Conservation (phyloP, 2,797 vertebrate species). For the Chaenodraco wilsoni region DNA sequence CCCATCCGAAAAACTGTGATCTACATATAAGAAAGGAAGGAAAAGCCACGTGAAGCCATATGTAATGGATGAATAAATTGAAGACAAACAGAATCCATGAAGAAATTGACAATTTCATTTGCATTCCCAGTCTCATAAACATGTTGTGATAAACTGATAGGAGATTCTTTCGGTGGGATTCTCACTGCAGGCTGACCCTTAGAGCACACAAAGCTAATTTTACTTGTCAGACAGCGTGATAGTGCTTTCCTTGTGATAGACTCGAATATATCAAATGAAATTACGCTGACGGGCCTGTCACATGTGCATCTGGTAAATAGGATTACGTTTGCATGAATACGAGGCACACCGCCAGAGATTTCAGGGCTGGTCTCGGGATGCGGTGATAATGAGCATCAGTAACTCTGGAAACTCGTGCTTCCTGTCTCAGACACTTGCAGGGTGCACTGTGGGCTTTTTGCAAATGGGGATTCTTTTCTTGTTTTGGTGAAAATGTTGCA, state of each 20-base stretch:
- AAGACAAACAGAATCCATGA: conserved; percentile 8
- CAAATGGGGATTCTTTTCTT: conserved; percentile 26
- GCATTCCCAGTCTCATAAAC: conserved; percentile 9
- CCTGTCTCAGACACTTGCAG: conserved; percentile 12
- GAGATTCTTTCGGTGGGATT: conserved; percentile 21
- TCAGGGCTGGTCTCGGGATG: conserved; percentile 45
- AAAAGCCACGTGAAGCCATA: neutral
- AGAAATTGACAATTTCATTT: neutral
- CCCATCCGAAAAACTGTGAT: conserved; percentile 99
- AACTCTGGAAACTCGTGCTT: conserved; percentile 39
- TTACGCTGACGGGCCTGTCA: conserved; percentile 67
- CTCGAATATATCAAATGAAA: conserved; percentile 65
- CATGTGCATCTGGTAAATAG: conserved; percentile 71
- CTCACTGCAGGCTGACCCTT: conserved; percentile 36
- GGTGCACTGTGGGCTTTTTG: neutral
- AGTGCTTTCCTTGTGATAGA: conserved; percentile 62
- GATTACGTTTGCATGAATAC: conserved; percentile 70
- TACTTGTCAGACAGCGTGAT: conserved; percentile 38
- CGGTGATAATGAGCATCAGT: conserved; percentile 51
- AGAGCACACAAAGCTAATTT: conserved; percentile 42
- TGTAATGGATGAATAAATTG: neutral
- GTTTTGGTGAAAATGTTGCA: conserved; percentile 18
- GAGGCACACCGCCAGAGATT: conserved; percentile 51
- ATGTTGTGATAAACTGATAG: conserved; percentile 6
- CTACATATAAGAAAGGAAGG: conserved; percentile 71